These are phyloP conservation scores for Etheostoma cragini DNA, from an alignment of 2,113 vertebrate species.

Conservation along the genomic window DNA sequence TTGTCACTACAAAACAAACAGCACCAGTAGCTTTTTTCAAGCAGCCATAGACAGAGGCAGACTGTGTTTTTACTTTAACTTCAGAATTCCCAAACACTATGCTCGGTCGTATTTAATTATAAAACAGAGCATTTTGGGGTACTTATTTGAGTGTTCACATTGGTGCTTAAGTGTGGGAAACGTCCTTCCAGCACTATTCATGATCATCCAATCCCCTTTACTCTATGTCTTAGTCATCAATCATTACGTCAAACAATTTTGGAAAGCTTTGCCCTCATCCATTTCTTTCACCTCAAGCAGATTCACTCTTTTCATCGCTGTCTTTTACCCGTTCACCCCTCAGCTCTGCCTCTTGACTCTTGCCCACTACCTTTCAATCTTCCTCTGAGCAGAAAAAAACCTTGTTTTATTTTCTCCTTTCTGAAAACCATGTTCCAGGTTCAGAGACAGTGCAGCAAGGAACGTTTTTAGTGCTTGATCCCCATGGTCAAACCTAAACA, in stretches of 20 bases:
- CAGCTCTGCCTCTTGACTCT: constrained; percentile 34
- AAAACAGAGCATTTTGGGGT: constrained; percentile 32
- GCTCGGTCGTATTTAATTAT: constrained; percentile 38
- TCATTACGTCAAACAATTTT: constrained; percentile 29
- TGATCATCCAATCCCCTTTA: constrained; percentile 34
- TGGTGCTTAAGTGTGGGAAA: constrained; percentile 19
- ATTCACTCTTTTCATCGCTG: constrained; percentile 58
- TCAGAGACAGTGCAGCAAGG: constrained; percentile 51
- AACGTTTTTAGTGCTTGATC: constrained; percentile 55
- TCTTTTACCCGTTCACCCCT: constrained; percentile 34
- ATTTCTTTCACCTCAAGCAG: constrained; percentile 34
- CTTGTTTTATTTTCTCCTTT: constrained; percentile 45
- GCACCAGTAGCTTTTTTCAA: not conserved
- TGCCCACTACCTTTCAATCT: constrained; percentile 32
- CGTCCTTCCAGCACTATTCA: constrained; percentile 19
- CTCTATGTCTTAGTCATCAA: constrained; percentile 49
- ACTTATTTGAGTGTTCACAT: constrained; percentile 27
- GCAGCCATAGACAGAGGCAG: constrained; percentile 10
- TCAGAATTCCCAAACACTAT: constrained; percentile 26
- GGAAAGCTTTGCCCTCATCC: constrained; percentile 1
- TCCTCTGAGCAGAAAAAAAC: constrained; percentile 6
- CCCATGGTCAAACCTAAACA: constrained; percentile 71
- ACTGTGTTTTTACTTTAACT: not conserved
- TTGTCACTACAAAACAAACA: constrained; percentile 13
- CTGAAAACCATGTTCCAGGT: constrained; percentile 58